A percentile compares a stretch with the other conserved stretches of the same genome.
phyloP scores from a whole-genome alignment of 2,797 vertebrate genomes.

The Philypnodon macrostomus region DNA sequence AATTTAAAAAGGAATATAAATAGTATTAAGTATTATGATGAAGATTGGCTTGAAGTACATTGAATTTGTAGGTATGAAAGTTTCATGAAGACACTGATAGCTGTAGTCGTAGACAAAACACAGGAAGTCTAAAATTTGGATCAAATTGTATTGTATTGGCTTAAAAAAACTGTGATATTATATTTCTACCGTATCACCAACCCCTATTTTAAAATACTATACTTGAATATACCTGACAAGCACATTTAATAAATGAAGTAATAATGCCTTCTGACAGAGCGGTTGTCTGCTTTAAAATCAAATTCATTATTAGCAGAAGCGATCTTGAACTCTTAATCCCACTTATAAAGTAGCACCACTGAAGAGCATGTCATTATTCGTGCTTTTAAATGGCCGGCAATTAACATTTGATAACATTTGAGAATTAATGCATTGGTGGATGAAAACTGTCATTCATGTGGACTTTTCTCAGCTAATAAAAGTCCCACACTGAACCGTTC shows the following conservation, averaged over 20 bases:
- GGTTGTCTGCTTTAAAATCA: slow-evolving; percentile 16
- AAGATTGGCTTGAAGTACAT: too few species aligned
- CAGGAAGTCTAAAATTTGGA: too few species aligned
- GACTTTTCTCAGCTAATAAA: slow-evolving; percentile 33
- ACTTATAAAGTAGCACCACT: slow-evolving; percentile 30
- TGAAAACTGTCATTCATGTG: slow-evolving; percentile 38
- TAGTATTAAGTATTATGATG: too few species aligned
- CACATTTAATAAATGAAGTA: slow-evolving; percentile 4
- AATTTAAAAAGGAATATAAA: too few species aligned
- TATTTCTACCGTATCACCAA: too few species aligned
- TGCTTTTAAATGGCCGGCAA: slow-evolving; percentile 39
- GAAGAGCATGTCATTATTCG: slow-evolving; percentile 43
- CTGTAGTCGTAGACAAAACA: too few species aligned
- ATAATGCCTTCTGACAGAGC: slow-evolving; percentile 12
- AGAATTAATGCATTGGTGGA: slow-evolving; percentile 35
- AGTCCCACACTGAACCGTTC: slow-evolving; percentile 34
- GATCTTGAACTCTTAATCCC: slow-evolving; percentile 36
- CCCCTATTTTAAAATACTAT: too few species aligned
- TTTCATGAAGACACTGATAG: too few species aligned
- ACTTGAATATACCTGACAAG: too few species aligned
- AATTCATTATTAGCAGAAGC: slow-evolving; percentile 29
- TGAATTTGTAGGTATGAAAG: too few species aligned
- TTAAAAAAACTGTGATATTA: too few species aligned
- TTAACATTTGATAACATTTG: slow-evolving; percentile 49
- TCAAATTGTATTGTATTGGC: too few species aligned